These are phyloP conservation scores for Apis dorsata DNA, from an alignment of 1,140 invertebrate species.

Conservation along the genomic window DNA sequence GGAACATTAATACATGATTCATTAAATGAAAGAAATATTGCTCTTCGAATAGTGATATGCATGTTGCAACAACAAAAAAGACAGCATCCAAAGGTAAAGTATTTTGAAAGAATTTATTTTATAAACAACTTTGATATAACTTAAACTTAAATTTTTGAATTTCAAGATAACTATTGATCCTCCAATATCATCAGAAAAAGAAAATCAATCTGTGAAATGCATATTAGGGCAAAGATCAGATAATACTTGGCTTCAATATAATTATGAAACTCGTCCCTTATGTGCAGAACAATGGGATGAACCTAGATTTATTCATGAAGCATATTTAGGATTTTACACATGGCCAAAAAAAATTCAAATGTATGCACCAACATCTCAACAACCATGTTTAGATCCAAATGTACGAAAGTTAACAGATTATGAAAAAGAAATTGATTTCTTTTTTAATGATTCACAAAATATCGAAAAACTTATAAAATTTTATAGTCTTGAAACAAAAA, in stretches of 20 bases:
- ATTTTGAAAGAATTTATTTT: constrained; percentile 24
- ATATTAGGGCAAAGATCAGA: constrained; percentile 82
- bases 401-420: constrained; percentile 79
- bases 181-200: neutral
- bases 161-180: constrained; percentile 65
- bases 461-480: constrained; percentile 88
- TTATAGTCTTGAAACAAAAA: constrained; percentile 92
- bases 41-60: constrained; percentile 83
- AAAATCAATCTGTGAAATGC: constrained; percentile 53
- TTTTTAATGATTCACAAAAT: constrained; percentile 86
- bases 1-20: constrained; percentile 88
- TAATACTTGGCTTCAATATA: constrained; percentile 88
- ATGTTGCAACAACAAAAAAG: constrained; percentile 90
- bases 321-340: constrained; percentile 87
- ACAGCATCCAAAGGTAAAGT: constrained; percentile 79
- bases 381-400: constrained; percentile 81
- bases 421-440: constrained; percentile 85
- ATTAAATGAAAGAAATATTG: constrained; percentile 87
- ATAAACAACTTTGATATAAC: neutral
- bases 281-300: constrained; percentile 88
- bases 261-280: constrained; percentile 81
- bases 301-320: constrained; percentile 85
- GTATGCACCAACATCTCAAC: constrained; percentile 83
- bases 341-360: constrained; percentile 88
- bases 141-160: constrained; percentile 28